Base-by-base conservation (phyloP, 2,888 invertebrate species). In the Barypeithes pellucidus region DNA sequence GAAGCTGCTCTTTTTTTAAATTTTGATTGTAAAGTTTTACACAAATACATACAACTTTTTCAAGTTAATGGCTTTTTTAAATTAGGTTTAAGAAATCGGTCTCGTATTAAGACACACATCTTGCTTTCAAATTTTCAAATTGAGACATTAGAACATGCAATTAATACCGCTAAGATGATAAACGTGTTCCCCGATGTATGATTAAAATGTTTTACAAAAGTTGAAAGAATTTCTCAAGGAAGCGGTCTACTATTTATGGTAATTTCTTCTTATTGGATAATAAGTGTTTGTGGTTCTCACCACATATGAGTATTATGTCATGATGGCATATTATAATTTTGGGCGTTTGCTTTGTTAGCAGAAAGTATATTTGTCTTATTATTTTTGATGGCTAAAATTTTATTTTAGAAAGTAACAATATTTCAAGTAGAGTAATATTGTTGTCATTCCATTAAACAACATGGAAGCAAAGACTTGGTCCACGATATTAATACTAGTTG, bases 261-360 rank as follows among this genome's bases (percentile, higher is more conserved):
- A 57, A 57, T 57, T 57, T 57, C 33, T 29, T 57, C 14, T 18
- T 57, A 57, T 57, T 57, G 18, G 33, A 57, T 33, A 57, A 57
- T 18, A 33, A 33, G 54, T 57, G 54, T 57, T 54, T 57, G 54
- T 4, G 33, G 54, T 57, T 57, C 54, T 57, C 54, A 57, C 54
- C 54, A 57, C 16, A 33, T 57, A 12, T 18, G 29, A 52, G 29
- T 33, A 33, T 57, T 57, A 18, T 57, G 33, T 57, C 54, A 57
- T 57, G 33, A 33, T 33, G 18, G 18, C 33, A 33, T 16, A 57
- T 18, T 57, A 14, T 29, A 52, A n/a, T 29, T 54, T 33, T 54
- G 33, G 24, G 12, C n/a, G n/a, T 12, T 52, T 24, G 24, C 7
- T 29, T 29, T n/a, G n/a, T n/a, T n/a, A n/a, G n/a, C n/a, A n/a